Conservation (phyloP, 2,888 invertebrate species). For the Eupithecia exiguata region DNA sequence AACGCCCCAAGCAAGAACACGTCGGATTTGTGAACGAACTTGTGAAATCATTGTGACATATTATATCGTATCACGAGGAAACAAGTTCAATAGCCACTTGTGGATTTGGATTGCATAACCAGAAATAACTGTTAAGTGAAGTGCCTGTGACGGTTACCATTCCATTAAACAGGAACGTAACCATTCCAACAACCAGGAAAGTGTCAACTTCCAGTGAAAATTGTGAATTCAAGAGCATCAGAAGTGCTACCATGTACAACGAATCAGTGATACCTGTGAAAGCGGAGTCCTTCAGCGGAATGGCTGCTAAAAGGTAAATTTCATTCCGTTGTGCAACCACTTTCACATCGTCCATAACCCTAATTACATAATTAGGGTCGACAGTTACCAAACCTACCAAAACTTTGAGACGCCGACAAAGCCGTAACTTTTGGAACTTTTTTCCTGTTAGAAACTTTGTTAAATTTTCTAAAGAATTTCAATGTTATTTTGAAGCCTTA, state of each 20-base stretch:
- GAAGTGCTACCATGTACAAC: slow-evolving; percentile 73
- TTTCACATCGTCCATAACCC: neutral
- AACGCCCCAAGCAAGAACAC: slow-evolving; percentile 57
- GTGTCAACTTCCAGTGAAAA: slow-evolving; percentile 63
- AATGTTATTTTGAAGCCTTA: neutral
- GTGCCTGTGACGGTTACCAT: slow-evolving; percentile 62
- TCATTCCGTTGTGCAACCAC: slow-evolving; percentile 45
- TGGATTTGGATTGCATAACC: slow-evolving; percentile 62
- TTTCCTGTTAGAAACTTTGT: neutral
- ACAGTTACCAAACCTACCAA: too few relatives aligned
- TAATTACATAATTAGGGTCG: neutral
- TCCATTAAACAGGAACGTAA: slow-evolving; percentile 53
- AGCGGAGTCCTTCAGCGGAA: slow-evolving; percentile 76
- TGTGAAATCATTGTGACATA: slow-evolving; percentile 82
- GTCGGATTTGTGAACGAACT: slow-evolving; percentile 58
- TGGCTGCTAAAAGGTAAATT: slow-evolving; percentile 77
- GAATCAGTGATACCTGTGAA: slow-evolving; percentile 77
- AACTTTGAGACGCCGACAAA: neutral
- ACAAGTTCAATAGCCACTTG: slow-evolving; percentile 51
- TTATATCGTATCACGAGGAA: slow-evolving; percentile 32
- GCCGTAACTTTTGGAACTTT: neutral
- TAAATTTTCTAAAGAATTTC: neutral
- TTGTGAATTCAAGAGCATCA: slow-evolving; percentile 67
- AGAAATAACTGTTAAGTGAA: slow-evolving; percentile 52
- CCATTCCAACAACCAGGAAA: slow-evolving; percentile 57